Base-by-base conservation (phyloP, 2,888 invertebrate genomes). In the Athalia cordata region DNA sequence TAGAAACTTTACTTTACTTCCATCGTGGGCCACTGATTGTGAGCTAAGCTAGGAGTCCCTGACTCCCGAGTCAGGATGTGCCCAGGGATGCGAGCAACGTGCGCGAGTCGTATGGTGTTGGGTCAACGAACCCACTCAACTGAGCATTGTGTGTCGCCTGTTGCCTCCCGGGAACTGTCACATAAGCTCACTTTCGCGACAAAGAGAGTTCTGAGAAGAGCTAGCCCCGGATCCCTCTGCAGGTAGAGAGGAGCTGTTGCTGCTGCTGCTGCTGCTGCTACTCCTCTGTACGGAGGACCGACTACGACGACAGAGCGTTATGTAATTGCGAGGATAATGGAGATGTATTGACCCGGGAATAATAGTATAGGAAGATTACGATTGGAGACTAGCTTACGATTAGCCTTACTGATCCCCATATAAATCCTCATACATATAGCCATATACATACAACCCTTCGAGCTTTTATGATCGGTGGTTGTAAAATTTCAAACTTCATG, bases 101-200 rank as follows among this genome's bases (percentile, higher is more conserved):
- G 75, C 11, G 15, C 6, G 62, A 13, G 59, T 45, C 72, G 72
- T 13, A 5, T n/a, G 11, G 13, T 47, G 72, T 59, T 45, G 52
- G 75, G 75, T 75, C 75, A 62, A 75, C 62, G 75, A 61, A 75
- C 72, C 49, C 77, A 29, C 29, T 29, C 29, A 61, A 77, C 65
- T 70, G 68, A 77, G 68, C 77, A 77, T 77, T 77, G 77, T 77
- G 77, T 77, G 62, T 77, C 70, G 77, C 62, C 62, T 11, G 61
- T 68, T 52, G 68, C 77, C 77, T 84, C 81, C 82, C 70, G 78
- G 79, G 83, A 83, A 83, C 79, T 81, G 84, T 83, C 82, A 80
- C 82, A 81, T 80, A 83, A 78, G 80, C 81, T 81, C 83, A 80
- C 80, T 82, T 80, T 80, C 80, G 77, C 80, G 80, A 80, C 80